Evolutionary conservation across 1,140 invertebrate genomes (phyloP).

Genomic region (Araneus ventricosus): DNA sequence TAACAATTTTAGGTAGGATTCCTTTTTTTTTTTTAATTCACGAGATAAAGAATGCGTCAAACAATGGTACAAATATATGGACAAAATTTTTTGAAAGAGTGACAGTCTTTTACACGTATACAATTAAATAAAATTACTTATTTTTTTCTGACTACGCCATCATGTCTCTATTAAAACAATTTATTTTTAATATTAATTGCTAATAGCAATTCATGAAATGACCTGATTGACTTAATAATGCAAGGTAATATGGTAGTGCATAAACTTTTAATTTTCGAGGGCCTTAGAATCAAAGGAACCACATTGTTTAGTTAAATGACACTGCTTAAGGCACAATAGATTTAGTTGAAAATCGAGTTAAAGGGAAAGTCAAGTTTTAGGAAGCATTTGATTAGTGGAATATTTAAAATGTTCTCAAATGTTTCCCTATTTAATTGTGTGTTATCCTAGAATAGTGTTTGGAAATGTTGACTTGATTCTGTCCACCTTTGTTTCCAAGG

Average conservation of each 20-base stretch:
- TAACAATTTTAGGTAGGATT: too few species aligned
- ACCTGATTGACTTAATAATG: background rate
- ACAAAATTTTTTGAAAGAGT: too few species aligned
- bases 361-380: background rate
- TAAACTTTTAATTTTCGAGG: background rate
- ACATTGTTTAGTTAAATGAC: background rate
- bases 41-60: too few species aligned
- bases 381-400: background rate
- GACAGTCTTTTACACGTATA: too few species aligned
- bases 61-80: too few species aligned
- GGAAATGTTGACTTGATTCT: background rate
- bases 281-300: background rate
- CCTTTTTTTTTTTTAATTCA: too few species aligned
- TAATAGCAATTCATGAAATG: background rate
- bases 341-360: background rate
- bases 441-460: background rate
- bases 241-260: background rate
- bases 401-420: slow-evolving; percentile 5
- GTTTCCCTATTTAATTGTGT: background rate
- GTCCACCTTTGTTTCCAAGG: background rate
- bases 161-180: too few species aligned
- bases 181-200: background rate
- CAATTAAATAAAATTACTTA: too few species aligned
- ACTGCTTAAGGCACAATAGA: background rate
- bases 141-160: too few species aligned